A percentile compares a stretch with the other conserved stretches of the same genome.
phyloP scores from a whole-genome alignment of 2,888 invertebrate genomes.

The Pyrrhia umbra region DNA sequence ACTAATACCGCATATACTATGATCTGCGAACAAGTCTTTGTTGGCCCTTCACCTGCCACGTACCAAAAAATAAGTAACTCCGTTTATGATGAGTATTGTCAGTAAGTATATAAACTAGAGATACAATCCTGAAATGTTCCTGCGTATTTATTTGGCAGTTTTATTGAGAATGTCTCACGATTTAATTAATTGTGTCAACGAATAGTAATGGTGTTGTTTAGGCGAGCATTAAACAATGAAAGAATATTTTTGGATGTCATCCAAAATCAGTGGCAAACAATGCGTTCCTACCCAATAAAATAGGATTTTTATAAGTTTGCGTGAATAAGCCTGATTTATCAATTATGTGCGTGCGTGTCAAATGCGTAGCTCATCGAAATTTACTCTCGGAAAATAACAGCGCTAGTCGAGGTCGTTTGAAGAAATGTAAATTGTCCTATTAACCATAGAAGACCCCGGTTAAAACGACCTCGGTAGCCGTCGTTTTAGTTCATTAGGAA shows the following conservation, averaged over 20 bases:
- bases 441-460: constrained; percentile 28
- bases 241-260: constrained; percentile 48
- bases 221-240: constrained; percentile 2
- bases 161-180: constrained; percentile 9
- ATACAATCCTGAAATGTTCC: background rate
- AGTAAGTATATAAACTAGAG: too few species aligned
- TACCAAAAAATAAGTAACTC: too few species aligned
- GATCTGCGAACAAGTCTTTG: too few species aligned
- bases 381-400: constrained; percentile 20
- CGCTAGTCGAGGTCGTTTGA: constrained; percentile 37
- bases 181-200: constrained; percentile 24
- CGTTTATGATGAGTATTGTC: too few species aligned
- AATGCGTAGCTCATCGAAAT: constrained; percentile 12
- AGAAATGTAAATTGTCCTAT: constrained; percentile 45
- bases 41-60: too few species aligned
- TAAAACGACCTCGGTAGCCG: constrained; percentile 13
- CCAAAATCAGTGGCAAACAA: constrained; percentile 47
- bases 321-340: constrained; percentile 13
- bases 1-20: too few species aligned
- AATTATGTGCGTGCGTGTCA: constrained; percentile 6
- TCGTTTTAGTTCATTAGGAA: constrained; percentile 41
- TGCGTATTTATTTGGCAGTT: constrained; percentile 11
- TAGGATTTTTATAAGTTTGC: constrained; percentile 32
- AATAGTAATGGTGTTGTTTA: constrained; percentile 2
- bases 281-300: constrained; percentile 40